These are phyloP conservation scores for Drosophila albomicans DNA, from an alignment of 1,140 invertebrate genomes.

Conservation along the genomic window DNA sequence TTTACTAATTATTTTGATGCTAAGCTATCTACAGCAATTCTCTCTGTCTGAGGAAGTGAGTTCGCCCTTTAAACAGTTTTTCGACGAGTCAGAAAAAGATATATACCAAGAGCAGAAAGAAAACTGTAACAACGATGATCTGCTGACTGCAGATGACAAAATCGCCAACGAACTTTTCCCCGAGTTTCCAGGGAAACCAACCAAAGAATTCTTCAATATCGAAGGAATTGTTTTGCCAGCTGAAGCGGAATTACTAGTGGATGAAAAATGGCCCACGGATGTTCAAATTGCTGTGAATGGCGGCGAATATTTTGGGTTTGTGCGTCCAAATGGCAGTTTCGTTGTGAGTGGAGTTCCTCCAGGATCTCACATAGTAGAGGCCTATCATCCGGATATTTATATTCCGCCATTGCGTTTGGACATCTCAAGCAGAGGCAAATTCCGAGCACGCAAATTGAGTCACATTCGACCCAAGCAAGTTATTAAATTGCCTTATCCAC, in stretches of 20 bases:
- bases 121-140: too few relatives aligned
- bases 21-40: neutral
- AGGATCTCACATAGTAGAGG: conserved; percentile 98
- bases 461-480: conserved; percentile 94
- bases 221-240: conserved; percentile 92
- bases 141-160: too few relatives aligned
- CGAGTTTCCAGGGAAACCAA: neutral
- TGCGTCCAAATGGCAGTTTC: conserved; percentile 96
- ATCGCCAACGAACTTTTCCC: neutral
- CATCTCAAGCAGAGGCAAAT: conserved; percentile 98
- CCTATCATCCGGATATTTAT: conserved; percentile 94
- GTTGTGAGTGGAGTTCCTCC: conserved; percentile 93
- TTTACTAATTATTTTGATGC: conserved; percentile 25
- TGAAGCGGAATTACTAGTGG: conserved; percentile 79
- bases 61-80: too few relatives aligned
- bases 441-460: conserved; percentile 96
- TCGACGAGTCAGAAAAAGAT: too few relatives aligned
- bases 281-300: conserved; percentile 94
- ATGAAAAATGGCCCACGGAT: conserved; percentile 88
- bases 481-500: conserved; percentile 94
- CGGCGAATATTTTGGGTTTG: conserved; percentile 93
- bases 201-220: conserved; percentile 84
- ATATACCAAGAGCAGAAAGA: too few relatives aligned
- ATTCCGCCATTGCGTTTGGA: conserved; percentile 96
- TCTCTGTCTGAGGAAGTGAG: neutral